Base-by-base conservation (phyloP, 2,113 vertebrate species). In the Silurus meridionalis region DNA sequence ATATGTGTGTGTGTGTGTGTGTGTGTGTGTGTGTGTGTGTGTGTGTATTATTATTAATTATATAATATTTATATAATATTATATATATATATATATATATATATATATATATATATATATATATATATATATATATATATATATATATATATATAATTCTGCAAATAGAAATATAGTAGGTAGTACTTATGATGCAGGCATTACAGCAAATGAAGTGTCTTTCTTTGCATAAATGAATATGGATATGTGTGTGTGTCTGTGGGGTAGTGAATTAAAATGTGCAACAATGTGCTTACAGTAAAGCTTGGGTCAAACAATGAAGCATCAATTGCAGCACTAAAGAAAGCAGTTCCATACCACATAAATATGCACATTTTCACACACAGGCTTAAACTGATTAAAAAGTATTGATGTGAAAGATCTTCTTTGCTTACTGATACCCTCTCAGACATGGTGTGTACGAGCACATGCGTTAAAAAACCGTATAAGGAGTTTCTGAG, bases 281-380 rank as follows among this genome's bases (percentile, higher is more conserved):
- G 74, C 58, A 72, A 46, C 21, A 21, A 57, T 67, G 80, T 23
- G 57, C 53, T 74, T 58, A 77, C 66, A 77, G 61, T 25, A 61
- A 48, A 82, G 71, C 17, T 71, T 75, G 15, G 9, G 25, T 61
- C 52, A 71, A 83, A 80, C 88, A 87, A 80, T 7, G 63, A 66
- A 57, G 67, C 52, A 71, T 82, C 60, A 61, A 88, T 88, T 83
- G 75, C 85, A 86, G 72, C 80, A 80, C 67, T 67, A 83, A 71
- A 81, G 53, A 83, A 55, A 46, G 80, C 83, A 85, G 50, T 61
- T 74, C 84, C 58, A 57, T 25, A 90, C 25, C 23, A 75, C 69
- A 60, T 77, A 63, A 60, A 23, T 10, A 60, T 25, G 63, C 61
- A 88, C 82, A 37, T 66, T 17, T 7, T 75, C 63, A 78, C 69